Percentiles rank a stretch among this genome's conserved stretches.
phyloP scores from a whole-genome alignment of 2,888 invertebrate genomes.

The Caenorhabditis uteleia region DNA sequence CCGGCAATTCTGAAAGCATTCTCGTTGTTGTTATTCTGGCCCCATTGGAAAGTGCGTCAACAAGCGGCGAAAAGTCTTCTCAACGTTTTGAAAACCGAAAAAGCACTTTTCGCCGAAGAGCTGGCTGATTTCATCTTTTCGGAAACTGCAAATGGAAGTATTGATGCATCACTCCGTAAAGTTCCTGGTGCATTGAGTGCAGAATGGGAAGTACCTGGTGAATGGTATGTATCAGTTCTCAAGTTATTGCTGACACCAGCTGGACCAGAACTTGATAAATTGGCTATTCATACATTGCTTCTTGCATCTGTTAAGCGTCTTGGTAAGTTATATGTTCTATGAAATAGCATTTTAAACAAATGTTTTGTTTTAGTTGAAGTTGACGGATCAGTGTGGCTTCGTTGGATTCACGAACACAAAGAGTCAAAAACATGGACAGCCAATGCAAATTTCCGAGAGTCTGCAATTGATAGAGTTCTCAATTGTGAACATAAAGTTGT shows the following conservation, averaged over 20 bases:
- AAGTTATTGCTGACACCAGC: conserved; percentile 24
- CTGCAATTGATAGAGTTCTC: conserved; percentile 38
- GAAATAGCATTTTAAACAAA: background rate
- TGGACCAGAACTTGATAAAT: conserved; percentile 34
- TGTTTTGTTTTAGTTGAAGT: conserved; percentile 45
- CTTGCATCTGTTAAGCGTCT: conserved; percentile 45
- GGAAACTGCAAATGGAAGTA: conserved; percentile 39
- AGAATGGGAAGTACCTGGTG: conserved; percentile 37
- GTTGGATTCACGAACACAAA: conserved; percentile 50
- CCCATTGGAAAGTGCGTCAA: conserved; percentile 42
- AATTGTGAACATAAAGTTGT: conserved; percentile 34
- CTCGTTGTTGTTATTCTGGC: conserved; percentile 46
- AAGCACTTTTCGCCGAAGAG: conserved; percentile 36
- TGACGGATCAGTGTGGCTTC: conserved; percentile 59
- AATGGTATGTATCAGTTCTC: conserved; percentile 41
- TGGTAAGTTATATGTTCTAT: conserved; percentile 6
- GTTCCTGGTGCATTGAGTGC: conserved; percentile 8
- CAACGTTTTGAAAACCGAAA: conserved; percentile 22
- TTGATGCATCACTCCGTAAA: conserved; percentile 19
- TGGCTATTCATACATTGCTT: conserved; percentile 46
- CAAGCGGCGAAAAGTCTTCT: conserved; percentile 29
- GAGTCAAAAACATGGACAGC: conserved; percentile 42
- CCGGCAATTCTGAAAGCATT: conserved; percentile 18
- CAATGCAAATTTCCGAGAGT: conserved; percentile 37
- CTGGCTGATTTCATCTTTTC: conserved; percentile 41